A percentile compares a stretch with the other conserved stretches of the same genome.
These are phyloP conservation scores for Antedon mediterranea DNA, from an alignment of 53 echinoderm and acorn worm genomes.

Conservation along the genomic window DNA sequence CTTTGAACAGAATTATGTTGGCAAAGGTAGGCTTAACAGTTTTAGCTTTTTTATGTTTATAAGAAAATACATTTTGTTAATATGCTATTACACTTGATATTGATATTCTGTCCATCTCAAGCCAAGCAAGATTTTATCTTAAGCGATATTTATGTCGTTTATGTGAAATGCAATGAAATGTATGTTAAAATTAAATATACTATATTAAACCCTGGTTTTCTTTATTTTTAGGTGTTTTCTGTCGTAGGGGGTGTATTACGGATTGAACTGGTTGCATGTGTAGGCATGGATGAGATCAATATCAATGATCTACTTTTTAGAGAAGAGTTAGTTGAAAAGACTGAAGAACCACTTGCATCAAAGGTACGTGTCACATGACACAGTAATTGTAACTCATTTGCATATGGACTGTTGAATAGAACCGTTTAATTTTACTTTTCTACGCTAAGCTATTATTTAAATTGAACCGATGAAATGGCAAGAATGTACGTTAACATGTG, in stretches of 20 bases:
- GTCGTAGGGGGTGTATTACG: conserved; percentile 56
- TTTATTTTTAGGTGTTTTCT: conserved; percentile 51
- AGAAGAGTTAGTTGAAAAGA: conserved; percentile 37
- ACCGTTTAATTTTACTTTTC: too few relatives aligned
- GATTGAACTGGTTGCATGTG: conserved; percentile 52
- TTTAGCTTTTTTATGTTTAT: not conserved
- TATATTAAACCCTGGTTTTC: not conserved
- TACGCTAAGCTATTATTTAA: too few relatives aligned
- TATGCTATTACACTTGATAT: too few relatives aligned
- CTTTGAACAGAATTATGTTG: conserved; percentile 25
- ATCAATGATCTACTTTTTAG: conserved; percentile 56
- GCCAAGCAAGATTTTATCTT: too few relatives aligned
- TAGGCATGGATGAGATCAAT: conserved; percentile 21
- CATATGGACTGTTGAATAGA: too few relatives aligned
- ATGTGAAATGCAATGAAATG: too few relatives aligned
- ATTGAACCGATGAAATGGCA: too few relatives aligned
- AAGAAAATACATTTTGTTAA: too few relatives aligned
- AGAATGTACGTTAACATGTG: too few relatives aligned
- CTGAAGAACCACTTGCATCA: conserved; percentile 73
- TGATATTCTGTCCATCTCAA: too few relatives aligned
- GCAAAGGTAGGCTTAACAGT: conserved; percentile 51
- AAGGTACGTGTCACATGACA: conserved; percentile 33
- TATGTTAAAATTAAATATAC: too few relatives aligned
- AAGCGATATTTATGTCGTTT: too few relatives aligned
- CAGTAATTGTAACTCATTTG: not conserved